A percentile compares a stretch with the other conserved stretches of the same genome.
Conservation (phyloP, 2,888 invertebrate species). For the Dasysyrphus tricinctus region DNA sequence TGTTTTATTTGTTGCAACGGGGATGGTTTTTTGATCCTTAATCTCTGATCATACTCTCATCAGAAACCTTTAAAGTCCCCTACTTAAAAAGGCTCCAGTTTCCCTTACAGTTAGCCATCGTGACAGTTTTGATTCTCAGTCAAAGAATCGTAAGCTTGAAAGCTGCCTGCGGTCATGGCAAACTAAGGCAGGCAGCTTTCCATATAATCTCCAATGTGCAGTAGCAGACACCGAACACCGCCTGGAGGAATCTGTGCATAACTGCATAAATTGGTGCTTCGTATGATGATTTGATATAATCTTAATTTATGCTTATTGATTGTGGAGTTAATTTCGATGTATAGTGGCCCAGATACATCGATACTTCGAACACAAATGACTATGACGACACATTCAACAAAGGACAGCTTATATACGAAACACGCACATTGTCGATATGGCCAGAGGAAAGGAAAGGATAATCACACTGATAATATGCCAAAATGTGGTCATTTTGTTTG, state of each 20-base stretch:
- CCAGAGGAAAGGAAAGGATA: constrained; percentile 46
- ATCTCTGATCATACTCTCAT: too few species aligned
- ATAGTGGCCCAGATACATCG: constrained; percentile 11
- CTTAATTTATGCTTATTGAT: constrained; percentile 72
- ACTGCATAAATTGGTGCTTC: constrained; percentile 69
- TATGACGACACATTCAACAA: constrained; percentile 8
- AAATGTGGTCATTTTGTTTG: constrained; percentile 56
- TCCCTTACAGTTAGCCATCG: constrained; percentile 19
- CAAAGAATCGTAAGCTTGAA: constrained; percentile 1
- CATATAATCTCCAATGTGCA: constrained; percentile 10
- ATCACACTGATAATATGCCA: constrained; percentile 64
- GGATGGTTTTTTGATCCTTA: too few species aligned
- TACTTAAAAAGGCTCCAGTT: neutral
- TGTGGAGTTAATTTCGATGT: constrained; percentile 49
- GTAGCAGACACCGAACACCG: constrained; percentile 10
- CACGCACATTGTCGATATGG: constrained; percentile 26
- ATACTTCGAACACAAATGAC: neutral
- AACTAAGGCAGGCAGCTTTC: constrained; percentile 4
- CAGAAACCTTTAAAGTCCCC: too few species aligned
- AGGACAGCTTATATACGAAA: constrained; percentile 10
- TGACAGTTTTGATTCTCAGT: neutral
- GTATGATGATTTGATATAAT: constrained; percentile 73
- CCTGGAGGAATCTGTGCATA: constrained; percentile 48
- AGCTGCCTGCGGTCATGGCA: constrained; percentile 15
- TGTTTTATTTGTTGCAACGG: too few species aligned